These are phyloP conservation scores for Eupithecia pulchellata DNA, from an alignment of 2,888 invertebrate species.

Conservation along the genomic window DNA sequence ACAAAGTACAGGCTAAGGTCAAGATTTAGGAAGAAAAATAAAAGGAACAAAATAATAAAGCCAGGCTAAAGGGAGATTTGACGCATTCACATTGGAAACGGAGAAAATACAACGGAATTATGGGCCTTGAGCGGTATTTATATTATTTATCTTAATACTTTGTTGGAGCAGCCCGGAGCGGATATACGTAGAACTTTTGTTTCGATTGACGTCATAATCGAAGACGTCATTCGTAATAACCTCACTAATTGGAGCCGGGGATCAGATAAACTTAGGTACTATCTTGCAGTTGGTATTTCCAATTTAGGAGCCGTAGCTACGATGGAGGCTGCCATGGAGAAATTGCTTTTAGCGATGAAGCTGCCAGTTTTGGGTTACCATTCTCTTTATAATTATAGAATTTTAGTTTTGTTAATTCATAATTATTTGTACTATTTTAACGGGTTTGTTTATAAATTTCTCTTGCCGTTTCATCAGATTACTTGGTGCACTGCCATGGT, in stretches of 20 bases:
- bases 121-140: not conserved
- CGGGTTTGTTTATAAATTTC: too few relatives aligned
- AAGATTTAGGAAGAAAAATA: not conserved
- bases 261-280: not conserved
- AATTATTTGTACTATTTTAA: too few relatives aligned
- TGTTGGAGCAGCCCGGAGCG: conserved; percentile 3
- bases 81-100: not conserved
- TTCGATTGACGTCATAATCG: conserved; percentile 13
- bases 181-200: conserved; percentile 9
- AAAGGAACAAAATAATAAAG: not conserved
- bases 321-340: not conserved
- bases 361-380: not conserved
- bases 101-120: not conserved
- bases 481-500: too few relatives aligned
- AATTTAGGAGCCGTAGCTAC: not conserved
- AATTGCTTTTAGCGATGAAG: not conserved
- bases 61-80: not conserved
- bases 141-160: conserved; percentile 1
- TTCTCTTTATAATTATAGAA: too few relatives aligned
- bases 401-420: too few relatives aligned
- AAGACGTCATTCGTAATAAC: conserved; percentile 10
- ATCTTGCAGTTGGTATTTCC: not conserved
- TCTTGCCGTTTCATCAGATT: too few relatives aligned
- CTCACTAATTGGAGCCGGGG: not conserved
- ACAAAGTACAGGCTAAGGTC: conserved; percentile 31